Evolutionary conservation across 2,888 invertebrate genomes (phyloP).

Genomic region (Linnaemya tessellans): DNA sequence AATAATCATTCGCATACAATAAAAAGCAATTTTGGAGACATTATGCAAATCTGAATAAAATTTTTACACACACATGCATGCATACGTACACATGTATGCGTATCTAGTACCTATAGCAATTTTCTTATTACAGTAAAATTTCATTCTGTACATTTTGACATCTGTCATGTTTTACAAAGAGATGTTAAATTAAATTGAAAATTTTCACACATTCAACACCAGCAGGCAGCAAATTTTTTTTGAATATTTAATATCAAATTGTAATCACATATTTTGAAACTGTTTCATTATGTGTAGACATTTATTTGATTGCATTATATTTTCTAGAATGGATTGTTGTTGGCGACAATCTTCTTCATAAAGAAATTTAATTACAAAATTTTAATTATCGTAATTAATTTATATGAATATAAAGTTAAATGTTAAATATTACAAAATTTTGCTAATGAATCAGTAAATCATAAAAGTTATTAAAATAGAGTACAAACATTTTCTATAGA

Average conservation of each 20-base stretch:
- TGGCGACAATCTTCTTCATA: neutral
- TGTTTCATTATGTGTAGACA: neutral
- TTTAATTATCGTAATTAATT: neutral
- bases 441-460: no score
- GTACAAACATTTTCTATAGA: no score
- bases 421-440: neutral
- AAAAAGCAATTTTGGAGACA: conserved; percentile 4
- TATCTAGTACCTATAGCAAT: neutral
- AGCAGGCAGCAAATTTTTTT: neutral
- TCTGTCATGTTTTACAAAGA: conserved; percentile 22
- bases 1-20: conserved; percentile 6
- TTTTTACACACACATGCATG: no score
- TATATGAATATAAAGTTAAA: neutral
- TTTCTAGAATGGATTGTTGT: neutral
- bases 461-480: no score
- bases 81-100: no score
- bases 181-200: conserved; percentile 25
- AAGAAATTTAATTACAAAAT: neutral
- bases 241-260: neutral
- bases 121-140: neutral
- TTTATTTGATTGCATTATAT: conserved; percentile 15
- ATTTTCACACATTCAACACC: neutral
- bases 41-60: neutral
- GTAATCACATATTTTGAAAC: neutral
- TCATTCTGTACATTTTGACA: conserved; percentile 7